A percentile compares a stretch with the other conserved stretches of the same genome.
Conservation (phyloP, 2,113 vertebrate species). For the Setophaga kirtlandii region DNA sequence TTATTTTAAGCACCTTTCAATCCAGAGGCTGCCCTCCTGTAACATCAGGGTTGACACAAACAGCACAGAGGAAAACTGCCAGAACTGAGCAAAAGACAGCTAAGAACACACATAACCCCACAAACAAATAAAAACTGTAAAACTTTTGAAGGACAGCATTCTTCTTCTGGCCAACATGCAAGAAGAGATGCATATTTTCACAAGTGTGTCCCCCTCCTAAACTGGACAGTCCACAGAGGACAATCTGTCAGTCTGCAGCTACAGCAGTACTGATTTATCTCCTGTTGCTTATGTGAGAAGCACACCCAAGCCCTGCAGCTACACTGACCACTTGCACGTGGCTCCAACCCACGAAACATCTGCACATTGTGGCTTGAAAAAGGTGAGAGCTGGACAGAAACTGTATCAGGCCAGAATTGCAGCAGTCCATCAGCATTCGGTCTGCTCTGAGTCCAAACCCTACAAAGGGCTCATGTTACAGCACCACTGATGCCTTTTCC, state of each 20-base stretch:
- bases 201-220: background rate
- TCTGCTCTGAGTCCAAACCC: background rate
- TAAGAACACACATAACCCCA: background rate
- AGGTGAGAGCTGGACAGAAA: background rate
- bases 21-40: background rate
- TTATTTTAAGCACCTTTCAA: background rate
- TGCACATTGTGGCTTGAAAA: background rate
- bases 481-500: background rate
- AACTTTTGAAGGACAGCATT: background rate
- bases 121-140: accelerated
- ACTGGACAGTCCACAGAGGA: background rate
- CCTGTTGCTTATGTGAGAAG: background rate
- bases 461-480: background rate
- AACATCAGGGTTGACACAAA: background rate
- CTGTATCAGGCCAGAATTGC: background rate
- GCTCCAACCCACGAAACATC: background rate
- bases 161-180: background rate
- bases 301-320: background rate
- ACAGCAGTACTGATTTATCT: background rate
- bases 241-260: background rate
- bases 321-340: background rate
- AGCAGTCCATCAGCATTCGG: background rate
- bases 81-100: background rate
- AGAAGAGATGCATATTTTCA: background rate
- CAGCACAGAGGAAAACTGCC: background rate